Conservation (phyloP, 2,113 vertebrate species). For the Gavia stellata region DNA sequence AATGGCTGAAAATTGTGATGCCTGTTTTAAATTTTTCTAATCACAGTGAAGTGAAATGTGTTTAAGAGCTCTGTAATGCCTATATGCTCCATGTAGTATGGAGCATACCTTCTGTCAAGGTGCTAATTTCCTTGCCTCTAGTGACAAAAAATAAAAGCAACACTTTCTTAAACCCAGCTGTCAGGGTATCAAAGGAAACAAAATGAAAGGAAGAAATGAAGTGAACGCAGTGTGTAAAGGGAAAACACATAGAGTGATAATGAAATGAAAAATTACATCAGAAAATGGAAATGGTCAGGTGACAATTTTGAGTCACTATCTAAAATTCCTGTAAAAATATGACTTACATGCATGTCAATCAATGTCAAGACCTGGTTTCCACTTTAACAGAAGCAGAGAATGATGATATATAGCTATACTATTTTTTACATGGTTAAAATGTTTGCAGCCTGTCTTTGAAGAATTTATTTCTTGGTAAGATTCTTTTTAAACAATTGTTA, state of each 20-base stretch:
- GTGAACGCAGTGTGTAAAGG: background rate
- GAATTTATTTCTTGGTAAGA: background rate
- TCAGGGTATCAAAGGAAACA: conserved; percentile 58
- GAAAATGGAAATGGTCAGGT: conserved; percentile 13
- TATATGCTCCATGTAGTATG: background rate
- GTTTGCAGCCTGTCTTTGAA: background rate
- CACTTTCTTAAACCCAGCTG: conserved; percentile 43
- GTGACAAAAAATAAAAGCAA: conserved; percentile 40
- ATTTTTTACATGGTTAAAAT: background rate
- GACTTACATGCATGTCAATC: background rate
- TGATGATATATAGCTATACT: background rate
- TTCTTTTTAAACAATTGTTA: background rate
- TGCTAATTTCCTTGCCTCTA: conserved; percentile 61
- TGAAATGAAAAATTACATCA: conserved; percentile 57
- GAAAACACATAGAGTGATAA: conserved; percentile 32
- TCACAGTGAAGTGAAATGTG: background rate
- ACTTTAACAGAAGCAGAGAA: background rate
- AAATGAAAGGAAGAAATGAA: conserved; percentile 50
- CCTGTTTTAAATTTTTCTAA: conserved; percentile 33
- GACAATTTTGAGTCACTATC: background rate
- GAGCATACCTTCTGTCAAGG: conserved; percentile 47
- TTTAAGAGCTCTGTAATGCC: conserved; percentile 22
- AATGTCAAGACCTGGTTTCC: background rate
- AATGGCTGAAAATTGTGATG: background rate
- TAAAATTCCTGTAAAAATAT: background rate